Evolutionary conservation across 1,140 invertebrate genomes (phyloP), one percentile per base, ranked within the genome.

Genomic region (Plutomurus gul): DNA sequence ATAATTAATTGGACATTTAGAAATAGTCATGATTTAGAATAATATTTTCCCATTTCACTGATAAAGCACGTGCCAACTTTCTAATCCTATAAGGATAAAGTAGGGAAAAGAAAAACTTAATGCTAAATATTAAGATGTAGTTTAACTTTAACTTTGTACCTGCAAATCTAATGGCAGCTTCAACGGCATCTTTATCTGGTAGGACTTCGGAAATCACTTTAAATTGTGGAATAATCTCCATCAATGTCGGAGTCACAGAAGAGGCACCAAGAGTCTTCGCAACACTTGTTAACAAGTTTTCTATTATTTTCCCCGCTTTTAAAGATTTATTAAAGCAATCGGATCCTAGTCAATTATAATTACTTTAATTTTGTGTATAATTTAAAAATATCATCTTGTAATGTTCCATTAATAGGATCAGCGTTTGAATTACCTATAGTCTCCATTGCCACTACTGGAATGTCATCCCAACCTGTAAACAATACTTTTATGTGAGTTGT

Each of bases 361-460:
- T n/a, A n/a, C n/a, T n/a, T n/a, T n/a, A n/a, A n/a, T n/a, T n/a
- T n/a, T n/a, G n/a, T n/a, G n/a, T n/a, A n/a, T n/a, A n/a, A n/a
- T n/a, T n/a, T n/a, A n/a, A n/a, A n/a, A n/a, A n/a, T n/a, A n/a
- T n/a, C n/a, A n/a, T n/a, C n/a, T n/a, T n/a, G n/a, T n/a, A n/a
- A n/a, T n/a, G n/a, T n/a, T n/a, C n/a, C n/a, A n/a, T n/a, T n/a
- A n/a, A n/a, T n/a, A n/a, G n/a, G n/a, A n/a, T n/a, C n/a, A n/a
- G n/a, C n/a, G n/a, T n/a, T n/a, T n/a, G n/a, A n/a, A n/a, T n/a
- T n/a, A n/a, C n/a, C n/a, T n/a, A 84, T 82, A 6, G 89, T 90
- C 85, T 90, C 89, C 86, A 90, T 88, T 37, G 88, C 87, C 56
- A 90, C 49, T 22, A 90, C 84, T 33, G 89, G 87, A 36, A 89